Evolutionary conservation across 2,113 vertebrate species (phyloP).

Genomic region (Lutjanus erythropterus): DNA sequence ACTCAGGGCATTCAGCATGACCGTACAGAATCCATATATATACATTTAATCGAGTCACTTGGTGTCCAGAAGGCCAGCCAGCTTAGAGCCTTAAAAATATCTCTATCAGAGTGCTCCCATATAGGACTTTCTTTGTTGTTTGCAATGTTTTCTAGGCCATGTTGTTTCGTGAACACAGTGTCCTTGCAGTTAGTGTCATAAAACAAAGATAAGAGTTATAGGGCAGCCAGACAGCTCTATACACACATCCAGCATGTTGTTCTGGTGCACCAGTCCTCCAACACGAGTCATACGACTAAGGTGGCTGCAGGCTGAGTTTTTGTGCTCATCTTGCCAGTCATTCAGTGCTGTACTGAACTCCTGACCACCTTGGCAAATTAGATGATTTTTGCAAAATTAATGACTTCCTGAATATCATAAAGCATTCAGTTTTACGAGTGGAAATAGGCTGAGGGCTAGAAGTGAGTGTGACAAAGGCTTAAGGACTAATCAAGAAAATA

Average conservation of each 20-base stretch:
- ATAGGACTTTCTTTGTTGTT: conserved; percentile 10
- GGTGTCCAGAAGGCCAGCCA: not conserved
- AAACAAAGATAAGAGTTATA: conserved; percentile 47
- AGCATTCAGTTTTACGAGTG: not conserved
- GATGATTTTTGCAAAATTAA: conserved; percentile 1
- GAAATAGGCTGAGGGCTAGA: conserved; percentile 4
- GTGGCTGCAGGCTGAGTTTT: conserved; percentile 36
- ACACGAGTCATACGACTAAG: conserved; percentile 52
- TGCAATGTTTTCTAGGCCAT: conserved; percentile 14
- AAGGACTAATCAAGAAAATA: conserved; percentile 43
- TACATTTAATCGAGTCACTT: not conserved
- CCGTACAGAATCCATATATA: not conserved
- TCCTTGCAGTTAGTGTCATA: conserved; percentile 22
- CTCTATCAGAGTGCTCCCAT: not conserved
- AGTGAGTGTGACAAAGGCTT: conserved; percentile 18
- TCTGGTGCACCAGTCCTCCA: conserved; percentile 6
- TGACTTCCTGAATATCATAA: conserved; percentile 1
- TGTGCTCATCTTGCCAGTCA: conserved; percentile 5
- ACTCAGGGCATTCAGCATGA: not conserved
- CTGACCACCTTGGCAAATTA: conserved; percentile 40
- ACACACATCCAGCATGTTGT: conserved; percentile 5
- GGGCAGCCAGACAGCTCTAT: not conserved
- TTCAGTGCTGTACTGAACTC: conserved; percentile 28
- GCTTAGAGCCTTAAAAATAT: not conserved
- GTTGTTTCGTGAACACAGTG: conserved; percentile 46